A percentile compares a stretch with the other conserved stretches of the same genome.
Evolutionary conservation across 37 sponge, comb jelly and placozoan species (phyloP).

Genomic region (Axinella damicornis): DNA sequence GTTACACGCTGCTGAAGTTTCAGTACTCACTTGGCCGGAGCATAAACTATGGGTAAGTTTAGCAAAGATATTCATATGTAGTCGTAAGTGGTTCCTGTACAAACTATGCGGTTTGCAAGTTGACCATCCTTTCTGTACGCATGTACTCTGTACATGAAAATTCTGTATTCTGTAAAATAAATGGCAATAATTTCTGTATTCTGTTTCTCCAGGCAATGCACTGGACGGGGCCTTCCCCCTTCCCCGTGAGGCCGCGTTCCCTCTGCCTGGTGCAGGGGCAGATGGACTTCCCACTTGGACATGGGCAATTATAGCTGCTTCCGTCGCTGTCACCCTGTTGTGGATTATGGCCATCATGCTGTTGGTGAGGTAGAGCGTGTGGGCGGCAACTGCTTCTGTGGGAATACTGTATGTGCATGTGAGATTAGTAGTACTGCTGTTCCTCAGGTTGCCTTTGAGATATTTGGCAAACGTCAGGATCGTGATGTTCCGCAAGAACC

Average conservation of each 20-base stretch:
- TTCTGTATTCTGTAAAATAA: too few species aligned
- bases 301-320: slow-evolving; percentile 28
- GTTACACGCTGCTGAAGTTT: too few species aligned
- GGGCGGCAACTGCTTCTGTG: background rate
- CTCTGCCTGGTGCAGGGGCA: background rate
- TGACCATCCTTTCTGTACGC: too few species aligned
- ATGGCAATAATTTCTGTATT: too few species aligned
- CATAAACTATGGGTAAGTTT: too few species aligned
- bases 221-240: too few species aligned
- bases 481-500: background rate
- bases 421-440: background rate
- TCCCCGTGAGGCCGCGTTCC: slow-evolving; percentile 29
- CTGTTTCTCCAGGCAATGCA: too few species aligned
- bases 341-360: slow-evolving; percentile 50
- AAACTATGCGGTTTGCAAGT: too few species aligned
- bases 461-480: background rate
- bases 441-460: slow-evolving; percentile 9
- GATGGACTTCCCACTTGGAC: slow-evolving; percentile 53
- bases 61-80: too few species aligned
- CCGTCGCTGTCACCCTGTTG: slow-evolving; percentile 33
- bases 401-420: background rate
- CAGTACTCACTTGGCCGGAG: too few species aligned
- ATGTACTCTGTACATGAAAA: too few species aligned
- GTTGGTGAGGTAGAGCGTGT: slow-evolving; percentile 36
- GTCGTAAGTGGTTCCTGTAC: too few species aligned